These are phyloP conservation scores for Gari tellinella DNA, from an alignment of 2,888 invertebrate species.

Conservation along the genomic window DNA sequence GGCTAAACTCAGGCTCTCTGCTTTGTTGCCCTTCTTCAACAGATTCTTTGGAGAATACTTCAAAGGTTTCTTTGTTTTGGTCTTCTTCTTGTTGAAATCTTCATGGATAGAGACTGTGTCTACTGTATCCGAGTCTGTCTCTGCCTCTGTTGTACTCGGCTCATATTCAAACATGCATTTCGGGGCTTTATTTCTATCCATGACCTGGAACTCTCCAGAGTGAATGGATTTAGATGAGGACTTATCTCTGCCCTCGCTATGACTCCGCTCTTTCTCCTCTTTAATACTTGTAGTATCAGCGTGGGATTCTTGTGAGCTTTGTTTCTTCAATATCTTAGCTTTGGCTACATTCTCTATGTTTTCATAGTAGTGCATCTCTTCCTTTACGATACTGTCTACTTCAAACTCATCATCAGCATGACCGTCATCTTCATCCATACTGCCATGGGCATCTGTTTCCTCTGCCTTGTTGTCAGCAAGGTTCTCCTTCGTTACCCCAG, in stretches of 20 bases:
- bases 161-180: slow-evolving; percentile 56
- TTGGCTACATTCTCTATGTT: slow-evolving; percentile 25
- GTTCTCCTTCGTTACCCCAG: slow-evolving; percentile 17
- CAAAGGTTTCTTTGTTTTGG: neutral
- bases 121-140: slow-evolving; percentile 41
- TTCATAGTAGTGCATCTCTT: slow-evolving; percentile 13
- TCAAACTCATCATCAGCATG: slow-evolving; percentile 33
- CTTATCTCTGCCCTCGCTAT: slow-evolving; percentile 24
- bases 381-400: neutral
- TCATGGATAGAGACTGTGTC: slow-evolving; percentile 50
- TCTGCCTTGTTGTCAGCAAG: slow-evolving; percentile 19
- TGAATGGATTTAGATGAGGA: slow-evolving; percentile 1
- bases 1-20: slow-evolving; percentile 13
- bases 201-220: slow-evolving; percentile 30
- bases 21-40: neutral
- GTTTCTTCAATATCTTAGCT: slow-evolving; percentile 32
- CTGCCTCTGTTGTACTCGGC: slow-evolving; percentile 57
- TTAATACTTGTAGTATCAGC: slow-evolving; percentile 19
- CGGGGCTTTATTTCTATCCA: slow-evolving; percentile 49
- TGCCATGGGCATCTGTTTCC: slow-evolving; percentile 8
- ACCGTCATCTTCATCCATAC: slow-evolving; percentile 24
- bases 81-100: slow-evolving; percentile 17
- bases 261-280: slow-evolving; percentile 23
- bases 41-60: neutral
- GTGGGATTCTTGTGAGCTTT: neutral